A percentile compares a stretch with the other conserved stretches of the same genome.
Conservation (phyloP, 64 coral and sea anemone species). For the Stichodactyla mertensii region DNA sequence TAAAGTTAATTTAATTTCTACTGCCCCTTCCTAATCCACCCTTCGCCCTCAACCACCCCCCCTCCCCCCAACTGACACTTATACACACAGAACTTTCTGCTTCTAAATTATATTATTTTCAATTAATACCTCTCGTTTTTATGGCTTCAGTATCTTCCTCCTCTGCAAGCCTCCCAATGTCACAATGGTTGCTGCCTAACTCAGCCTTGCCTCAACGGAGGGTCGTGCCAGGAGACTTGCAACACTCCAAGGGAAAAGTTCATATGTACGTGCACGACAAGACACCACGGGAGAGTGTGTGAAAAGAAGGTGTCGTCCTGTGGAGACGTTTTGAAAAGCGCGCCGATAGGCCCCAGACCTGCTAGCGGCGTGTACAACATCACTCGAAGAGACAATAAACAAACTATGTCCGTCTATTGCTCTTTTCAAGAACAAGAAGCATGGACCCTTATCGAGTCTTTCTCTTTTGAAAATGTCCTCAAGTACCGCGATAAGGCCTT, state of each 20-base stretch:
- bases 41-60: too few relatives aligned
- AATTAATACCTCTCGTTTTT: too few relatives aligned
- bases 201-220: constrained; percentile 11
- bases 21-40: too few relatives aligned
- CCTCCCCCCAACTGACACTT: too few relatives aligned
- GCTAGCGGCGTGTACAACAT: not conserved
- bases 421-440: not conserved
- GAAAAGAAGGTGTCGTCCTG: not conserved
- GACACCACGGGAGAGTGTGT: not conserved
- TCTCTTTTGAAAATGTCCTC: not conserved
- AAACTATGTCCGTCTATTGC: not conserved
- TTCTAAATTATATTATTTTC: too few relatives aligned
- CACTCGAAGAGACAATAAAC: not conserved
- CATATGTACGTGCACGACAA: not conserved
- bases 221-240: not conserved
- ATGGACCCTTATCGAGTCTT: not conserved
- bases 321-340: not conserved
- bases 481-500: not conserved
- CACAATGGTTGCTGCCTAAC: not conserved
- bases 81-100: too few relatives aligned
- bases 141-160: constrained; percentile 56
- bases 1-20: too few relatives aligned
- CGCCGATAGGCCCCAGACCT: not conserved
- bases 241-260: not conserved
- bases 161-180: constrained; percentile 25